Percentiles rank a stretch among this genome's conserved stretches.
phyloP scores from a whole-genome alignment of 2,113 vertebrate genomes.

The Etheostoma spectabile region DNA sequence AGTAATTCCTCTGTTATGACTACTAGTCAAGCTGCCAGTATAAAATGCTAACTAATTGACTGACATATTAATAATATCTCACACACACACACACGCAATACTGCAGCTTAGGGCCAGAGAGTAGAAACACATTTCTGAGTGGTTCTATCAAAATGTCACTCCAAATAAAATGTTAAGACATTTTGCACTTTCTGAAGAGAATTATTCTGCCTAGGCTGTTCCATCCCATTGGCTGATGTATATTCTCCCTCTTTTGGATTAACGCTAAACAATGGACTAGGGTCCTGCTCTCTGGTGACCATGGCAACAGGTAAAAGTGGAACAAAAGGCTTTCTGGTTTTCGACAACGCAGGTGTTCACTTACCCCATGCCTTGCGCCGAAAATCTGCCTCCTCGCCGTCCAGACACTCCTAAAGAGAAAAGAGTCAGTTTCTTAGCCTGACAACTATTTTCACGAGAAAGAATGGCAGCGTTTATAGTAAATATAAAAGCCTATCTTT shows the following conservation, averaged over 20 bases:
- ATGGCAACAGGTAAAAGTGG: constrained; percentile 77
- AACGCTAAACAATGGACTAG: constrained; percentile 70
- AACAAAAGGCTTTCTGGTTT: constrained; percentile 67
- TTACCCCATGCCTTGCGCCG: constrained; percentile 99
- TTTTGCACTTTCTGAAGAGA: constrained; percentile 18
- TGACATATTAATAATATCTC: constrained; percentile 19
- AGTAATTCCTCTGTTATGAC: constrained; percentile 32
- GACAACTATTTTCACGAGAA: constrained; percentile 71
- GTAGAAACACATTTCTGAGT: constrained; percentile 1
- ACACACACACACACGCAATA: constrained; percentile 17
- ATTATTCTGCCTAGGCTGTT: constrained; percentile 30
- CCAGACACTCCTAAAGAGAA: constrained; percentile 63
- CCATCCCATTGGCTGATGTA: constrained; percentile 52
- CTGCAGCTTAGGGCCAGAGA: constrained; percentile 41
- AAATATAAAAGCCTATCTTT: background rate
- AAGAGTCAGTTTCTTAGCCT: constrained; percentile 22
- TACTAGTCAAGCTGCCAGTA: constrained; percentile 13
- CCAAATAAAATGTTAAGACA: constrained; percentile 47
- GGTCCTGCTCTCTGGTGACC: constrained; percentile 79
- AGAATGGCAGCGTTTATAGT: background rate
- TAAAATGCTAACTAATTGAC: constrained; percentile 29
- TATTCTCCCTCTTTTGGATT: constrained; percentile 64
- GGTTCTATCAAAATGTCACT: constrained; percentile 41
- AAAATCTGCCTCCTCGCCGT: constrained; percentile 94
- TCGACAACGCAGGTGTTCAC: constrained; percentile 76